Percentiles rank a stretch among this genome's conserved stretches.
These are phyloP conservation scores for Heterohyrax brucei DNA, from an alignment of 2,797 vertebrate genomes.

Conservation along the genomic window DNA sequence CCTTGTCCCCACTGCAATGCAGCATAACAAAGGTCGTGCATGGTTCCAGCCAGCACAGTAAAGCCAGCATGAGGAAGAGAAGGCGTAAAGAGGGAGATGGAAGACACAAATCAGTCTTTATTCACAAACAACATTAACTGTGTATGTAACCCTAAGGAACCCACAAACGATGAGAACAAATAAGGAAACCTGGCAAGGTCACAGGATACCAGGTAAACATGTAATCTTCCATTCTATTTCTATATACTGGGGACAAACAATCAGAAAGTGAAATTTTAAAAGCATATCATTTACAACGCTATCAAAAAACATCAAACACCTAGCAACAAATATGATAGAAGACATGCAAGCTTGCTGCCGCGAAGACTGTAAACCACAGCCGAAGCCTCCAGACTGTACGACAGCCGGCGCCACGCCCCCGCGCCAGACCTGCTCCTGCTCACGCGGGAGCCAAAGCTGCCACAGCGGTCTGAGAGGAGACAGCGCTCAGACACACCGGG, in stretches of 20 bases:
- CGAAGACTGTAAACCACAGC: not conserved
- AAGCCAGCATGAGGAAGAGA: not conserved
- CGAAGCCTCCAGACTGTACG: too few species aligned
- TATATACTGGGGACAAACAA: too few species aligned
- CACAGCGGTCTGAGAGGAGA: not conserved
- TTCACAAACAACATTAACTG: too few species aligned
- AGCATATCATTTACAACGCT: too few species aligned
- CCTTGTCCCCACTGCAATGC: not conserved
- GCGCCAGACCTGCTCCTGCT: not conserved
- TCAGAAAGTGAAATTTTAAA: too few species aligned
- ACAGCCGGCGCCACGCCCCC: not conserved
- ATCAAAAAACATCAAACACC: too few species aligned
- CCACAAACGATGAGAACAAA: too few species aligned
- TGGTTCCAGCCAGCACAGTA: not conserved
- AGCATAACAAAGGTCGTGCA: not conserved
- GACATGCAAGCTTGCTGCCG: not conserved
- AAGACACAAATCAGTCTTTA: not conserved
- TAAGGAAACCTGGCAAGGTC: too few species aligned
- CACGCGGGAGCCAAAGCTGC: not conserved
- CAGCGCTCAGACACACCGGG: fast-evolving
- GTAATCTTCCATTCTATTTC: too few species aligned
- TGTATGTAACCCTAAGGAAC: too few species aligned
- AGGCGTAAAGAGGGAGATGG: not conserved
- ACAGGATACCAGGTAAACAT: too few species aligned
- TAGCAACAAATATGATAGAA: too few species aligned